phyloP scores from a whole-genome alignment of 2,113 vertebrate species.

The Crotalus viridis region DNA sequence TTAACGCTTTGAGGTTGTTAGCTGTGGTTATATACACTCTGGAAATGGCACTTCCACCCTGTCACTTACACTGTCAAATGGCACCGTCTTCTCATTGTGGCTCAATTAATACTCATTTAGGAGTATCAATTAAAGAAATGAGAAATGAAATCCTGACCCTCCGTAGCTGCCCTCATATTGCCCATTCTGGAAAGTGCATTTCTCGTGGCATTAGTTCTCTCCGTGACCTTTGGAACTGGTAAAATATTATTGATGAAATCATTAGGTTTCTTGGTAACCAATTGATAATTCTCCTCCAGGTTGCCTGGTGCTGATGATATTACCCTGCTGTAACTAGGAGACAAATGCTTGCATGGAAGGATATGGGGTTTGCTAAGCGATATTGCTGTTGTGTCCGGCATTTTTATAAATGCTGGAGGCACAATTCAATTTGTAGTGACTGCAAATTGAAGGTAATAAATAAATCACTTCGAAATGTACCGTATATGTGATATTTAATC shows the following conservation, averaged over 20 bases:
- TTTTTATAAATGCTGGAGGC: constrained; percentile 36
- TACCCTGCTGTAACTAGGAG: constrained; percentile 68
- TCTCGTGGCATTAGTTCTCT: constrained; percentile 50
- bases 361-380: constrained; percentile 28
- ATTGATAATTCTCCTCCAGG: constrained; percentile 57
- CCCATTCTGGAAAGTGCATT: constrained; percentile 43
- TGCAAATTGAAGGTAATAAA: neutral
- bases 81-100: constrained; percentile 48
- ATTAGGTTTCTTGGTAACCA: constrained; percentile 60
- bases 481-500: neutral
- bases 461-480: neutral
- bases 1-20: constrained; percentile 64
- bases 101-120: constrained; percentile 59
- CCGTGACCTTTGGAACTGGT: constrained; percentile 60
- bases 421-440: neutral
- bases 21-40: constrained; percentile 47
- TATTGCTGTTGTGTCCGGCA: constrained; percentile 33
- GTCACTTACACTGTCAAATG: constrained; percentile 53
- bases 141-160: constrained; percentile 57
- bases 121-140: constrained; percentile 54
- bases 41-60: constrained; percentile 51
- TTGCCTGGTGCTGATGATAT: constrained; percentile 60
- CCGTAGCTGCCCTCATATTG: constrained; percentile 38
- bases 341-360: constrained; percentile 45
- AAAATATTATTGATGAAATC: constrained; percentile 63